Conservation (phyloP, 2,888 invertebrate genomes). For the Mesopsocus fuscifrons region DNA sequence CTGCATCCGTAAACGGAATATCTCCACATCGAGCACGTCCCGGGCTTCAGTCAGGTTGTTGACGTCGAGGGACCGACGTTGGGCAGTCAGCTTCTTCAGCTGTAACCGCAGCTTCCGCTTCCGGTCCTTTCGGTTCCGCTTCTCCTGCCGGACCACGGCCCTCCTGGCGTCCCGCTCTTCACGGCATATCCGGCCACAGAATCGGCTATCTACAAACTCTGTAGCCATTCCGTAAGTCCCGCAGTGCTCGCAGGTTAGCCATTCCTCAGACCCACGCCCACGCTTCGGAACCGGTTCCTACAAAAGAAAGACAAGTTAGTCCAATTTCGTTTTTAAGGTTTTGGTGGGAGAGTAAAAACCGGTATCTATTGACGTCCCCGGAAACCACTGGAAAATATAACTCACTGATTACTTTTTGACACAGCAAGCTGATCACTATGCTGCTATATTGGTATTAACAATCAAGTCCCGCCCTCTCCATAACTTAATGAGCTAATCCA, state of each 20-base stretch:
- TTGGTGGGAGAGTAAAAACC: neutral
- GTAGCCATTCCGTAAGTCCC: conserved; percentile 67
- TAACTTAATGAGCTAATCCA: no score
- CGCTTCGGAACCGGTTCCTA: neutral
- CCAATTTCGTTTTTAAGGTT: neutral
- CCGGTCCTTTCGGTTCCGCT: conserved; percentile 20
- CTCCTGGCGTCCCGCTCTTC: conserved; percentile 26
- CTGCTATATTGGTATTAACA: no score
- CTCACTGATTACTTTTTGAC: no score
- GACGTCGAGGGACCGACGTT: conserved; percentile 23
- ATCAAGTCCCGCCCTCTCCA: no score
- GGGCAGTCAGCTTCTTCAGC: conserved; percentile 14
- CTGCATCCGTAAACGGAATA: conserved; percentile 20
- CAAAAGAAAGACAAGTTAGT: neutral
- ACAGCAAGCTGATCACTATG: no score
- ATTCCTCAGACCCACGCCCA: conserved; percentile 34
- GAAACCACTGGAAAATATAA: no score
- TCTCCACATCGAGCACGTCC: conserved; percentile 25
- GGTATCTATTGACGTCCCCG: no score
- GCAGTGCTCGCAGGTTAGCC: conserved; percentile 64
- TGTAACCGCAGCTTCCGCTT: conserved; percentile 21
- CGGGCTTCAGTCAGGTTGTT: conserved; percentile 21
- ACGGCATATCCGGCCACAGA: conserved; percentile 53
- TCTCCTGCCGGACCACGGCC: conserved; percentile 18
- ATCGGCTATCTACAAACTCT: conserved; percentile 62